phyloP scores from a whole-genome alignment of 2,797 vertebrate species.

The Malacoraja senta region DNA sequence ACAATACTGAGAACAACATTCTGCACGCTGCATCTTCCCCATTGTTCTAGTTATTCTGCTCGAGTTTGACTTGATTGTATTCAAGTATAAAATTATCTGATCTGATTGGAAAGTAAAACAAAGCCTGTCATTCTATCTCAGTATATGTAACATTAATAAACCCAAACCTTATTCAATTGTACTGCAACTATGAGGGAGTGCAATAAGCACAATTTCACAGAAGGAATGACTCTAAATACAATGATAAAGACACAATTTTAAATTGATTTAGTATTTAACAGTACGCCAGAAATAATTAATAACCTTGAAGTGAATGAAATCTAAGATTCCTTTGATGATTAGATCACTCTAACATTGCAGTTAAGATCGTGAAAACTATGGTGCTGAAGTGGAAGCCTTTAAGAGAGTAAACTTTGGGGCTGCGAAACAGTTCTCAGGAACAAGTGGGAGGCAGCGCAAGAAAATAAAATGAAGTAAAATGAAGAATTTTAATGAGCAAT shows the following conservation, averaged over 20 bases:
- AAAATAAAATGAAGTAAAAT: slow-evolving; percentile 32
- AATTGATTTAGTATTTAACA: slow-evolving; percentile 6
- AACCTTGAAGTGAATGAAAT: background rate
- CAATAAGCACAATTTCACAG: background rate
- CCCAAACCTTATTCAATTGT: background rate
- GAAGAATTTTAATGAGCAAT: background rate
- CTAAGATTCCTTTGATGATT: background rate
- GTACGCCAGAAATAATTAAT: slow-evolving; percentile 18
- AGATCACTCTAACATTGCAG: background rate
- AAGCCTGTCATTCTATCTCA: too few species aligned
- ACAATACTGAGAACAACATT: too few species aligned
- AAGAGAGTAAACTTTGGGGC: slow-evolving; percentile 10
- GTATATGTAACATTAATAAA: too few species aligned
- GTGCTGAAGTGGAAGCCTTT: background rate
- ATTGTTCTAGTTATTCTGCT: too few species aligned
- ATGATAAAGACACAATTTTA: background rate
- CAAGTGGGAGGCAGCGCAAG: background rate
- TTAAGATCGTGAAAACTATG: background rate
- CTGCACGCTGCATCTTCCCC: too few species aligned
- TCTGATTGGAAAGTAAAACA: too few species aligned
- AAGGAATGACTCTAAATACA: background rate
- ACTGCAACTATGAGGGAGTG: background rate
- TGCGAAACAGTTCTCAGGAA: background rate
- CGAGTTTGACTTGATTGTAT: too few species aligned
- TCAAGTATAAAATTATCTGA: too few species aligned